Evolutionary conservation across 1,140 invertebrate genomes (phyloP).

Genomic region (Metopolophium dirhodum): DNA sequence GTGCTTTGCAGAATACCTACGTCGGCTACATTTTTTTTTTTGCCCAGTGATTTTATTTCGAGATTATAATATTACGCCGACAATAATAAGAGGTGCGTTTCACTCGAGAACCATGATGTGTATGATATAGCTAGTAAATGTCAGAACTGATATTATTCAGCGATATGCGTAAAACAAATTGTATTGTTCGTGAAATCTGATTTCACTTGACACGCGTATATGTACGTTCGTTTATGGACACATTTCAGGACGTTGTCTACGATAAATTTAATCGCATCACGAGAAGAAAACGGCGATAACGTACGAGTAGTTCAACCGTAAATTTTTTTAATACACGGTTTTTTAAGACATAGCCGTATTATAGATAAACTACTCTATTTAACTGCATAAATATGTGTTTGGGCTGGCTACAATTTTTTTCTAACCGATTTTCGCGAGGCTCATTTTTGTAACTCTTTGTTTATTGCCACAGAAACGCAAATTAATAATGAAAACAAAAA

Average conservation of each 20-base stretch:
- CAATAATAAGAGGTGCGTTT: not conserved
- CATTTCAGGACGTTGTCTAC: not conserved
- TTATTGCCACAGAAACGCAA: too few relatives aligned
- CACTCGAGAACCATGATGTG: not conserved
- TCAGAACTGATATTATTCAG: not conserved
- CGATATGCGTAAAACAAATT: slow-evolving; percentile 17
- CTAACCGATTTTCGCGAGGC: too few relatives aligned
- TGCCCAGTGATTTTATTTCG: not conserved
- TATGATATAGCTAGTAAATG: not conserved
- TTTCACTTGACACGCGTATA: not conserved
- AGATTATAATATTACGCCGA: not conserved
- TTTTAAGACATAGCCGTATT: not conserved
- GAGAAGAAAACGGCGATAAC: not conserved
- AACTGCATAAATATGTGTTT: too few relatives aligned
- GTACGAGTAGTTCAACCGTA: not conserved
- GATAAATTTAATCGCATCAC: not conserved
- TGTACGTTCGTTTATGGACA: not conserved
- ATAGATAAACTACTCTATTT: too few relatives aligned
- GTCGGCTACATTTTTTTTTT: not conserved
- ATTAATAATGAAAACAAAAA: too few relatives aligned
- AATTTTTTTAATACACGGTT: not conserved
- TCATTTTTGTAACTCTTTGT: too few relatives aligned
- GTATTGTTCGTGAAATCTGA: slow-evolving; percentile 19
- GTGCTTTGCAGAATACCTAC: not conserved
- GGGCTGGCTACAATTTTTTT: too few relatives aligned